Percentiles rank a stretch among this genome's conserved stretches.
These are phyloP conservation scores for Megaustenia siamemsis DNA, from an alignment of 2,888 invertebrate species.

Conservation along the genomic window DNA sequence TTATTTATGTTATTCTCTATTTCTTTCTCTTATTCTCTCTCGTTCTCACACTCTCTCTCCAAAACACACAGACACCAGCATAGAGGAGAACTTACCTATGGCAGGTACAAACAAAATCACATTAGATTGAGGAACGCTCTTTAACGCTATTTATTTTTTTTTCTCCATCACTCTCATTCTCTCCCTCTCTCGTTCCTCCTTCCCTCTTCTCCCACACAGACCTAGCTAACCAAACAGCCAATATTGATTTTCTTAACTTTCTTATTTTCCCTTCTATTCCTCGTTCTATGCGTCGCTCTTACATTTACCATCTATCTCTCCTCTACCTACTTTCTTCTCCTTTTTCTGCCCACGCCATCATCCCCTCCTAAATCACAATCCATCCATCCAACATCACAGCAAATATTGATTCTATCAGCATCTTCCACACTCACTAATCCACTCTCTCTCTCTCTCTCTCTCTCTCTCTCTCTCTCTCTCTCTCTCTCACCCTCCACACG, in stretches of 20 bases:
- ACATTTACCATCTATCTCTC: not conserved
- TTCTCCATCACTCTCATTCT: not conserved
- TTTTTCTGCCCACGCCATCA: not conserved
- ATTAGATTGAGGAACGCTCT: too few species aligned
- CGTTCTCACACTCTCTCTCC: not conserved
- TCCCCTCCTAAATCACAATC: too few species aligned
- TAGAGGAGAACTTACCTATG: too few species aligned
- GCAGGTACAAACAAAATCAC: too few species aligned
- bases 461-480: not conserved
- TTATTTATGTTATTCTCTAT: not conserved
- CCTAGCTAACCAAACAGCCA: not conserved
- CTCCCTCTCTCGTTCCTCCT: not conserved
- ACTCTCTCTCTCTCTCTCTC: not conserved
- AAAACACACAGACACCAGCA: too few species aligned
- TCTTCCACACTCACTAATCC: not conserved
- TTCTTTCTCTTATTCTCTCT: not conserved
- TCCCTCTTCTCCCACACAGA: not conserved
- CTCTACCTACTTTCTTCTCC: not conserved
- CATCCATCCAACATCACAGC: too few species aligned
- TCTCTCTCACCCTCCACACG: not conserved
- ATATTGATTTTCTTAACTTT: too few species aligned
- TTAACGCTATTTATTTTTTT: too few species aligned
- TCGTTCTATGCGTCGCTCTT: not conserved
- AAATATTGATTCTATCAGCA: too few species aligned
- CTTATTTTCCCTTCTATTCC: not conserved